A percentile compares a stretch with the other conserved stretches of the same genome.
These are phyloP conservation scores for Phenacoccus solenopsis DNA, from an alignment of 1,140 invertebrate species.

Conservation along the genomic window DNA sequence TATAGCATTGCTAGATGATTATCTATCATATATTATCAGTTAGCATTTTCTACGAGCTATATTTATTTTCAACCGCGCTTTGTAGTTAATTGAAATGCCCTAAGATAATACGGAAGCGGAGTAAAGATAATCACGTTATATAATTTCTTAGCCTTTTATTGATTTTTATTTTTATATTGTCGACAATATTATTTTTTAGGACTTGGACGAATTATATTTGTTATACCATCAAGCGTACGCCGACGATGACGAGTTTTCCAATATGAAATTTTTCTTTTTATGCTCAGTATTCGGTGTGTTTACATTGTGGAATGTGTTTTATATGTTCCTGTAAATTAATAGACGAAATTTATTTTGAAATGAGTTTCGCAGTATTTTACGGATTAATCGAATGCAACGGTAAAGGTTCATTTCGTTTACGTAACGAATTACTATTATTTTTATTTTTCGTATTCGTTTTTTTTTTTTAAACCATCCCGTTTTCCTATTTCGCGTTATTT, in stretches of 20 bases:
- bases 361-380: too few species aligned
- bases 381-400: too few species aligned
- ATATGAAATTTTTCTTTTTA: neutral
- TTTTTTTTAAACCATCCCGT: neutral
- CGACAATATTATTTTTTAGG: conserved; percentile 22
- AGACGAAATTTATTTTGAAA: too few species aligned
- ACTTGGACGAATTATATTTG: conserved; percentile 24
- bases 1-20: too few species aligned
- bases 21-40: too few species aligned
- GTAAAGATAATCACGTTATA: too few species aligned
- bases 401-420: too few species aligned
- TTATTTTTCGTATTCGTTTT: neutral
- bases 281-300: neutral
- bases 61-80: too few species aligned
- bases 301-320: neutral
- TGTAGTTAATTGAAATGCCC: too few species aligned
- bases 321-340: neutral
- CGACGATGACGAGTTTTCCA: conserved; percentile 14
- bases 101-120: too few species aligned
- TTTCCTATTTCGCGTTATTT: neutral
- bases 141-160: neutral
- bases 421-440: too few species aligned
- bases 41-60: too few species aligned
- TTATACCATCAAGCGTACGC: conserved; percentile 24
- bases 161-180: neutral